These are phyloP conservation scores for Caenorhabditis afra DNA, from an alignment of 2,888 invertebrate genomes.

Conservation along the genomic window DNA sequence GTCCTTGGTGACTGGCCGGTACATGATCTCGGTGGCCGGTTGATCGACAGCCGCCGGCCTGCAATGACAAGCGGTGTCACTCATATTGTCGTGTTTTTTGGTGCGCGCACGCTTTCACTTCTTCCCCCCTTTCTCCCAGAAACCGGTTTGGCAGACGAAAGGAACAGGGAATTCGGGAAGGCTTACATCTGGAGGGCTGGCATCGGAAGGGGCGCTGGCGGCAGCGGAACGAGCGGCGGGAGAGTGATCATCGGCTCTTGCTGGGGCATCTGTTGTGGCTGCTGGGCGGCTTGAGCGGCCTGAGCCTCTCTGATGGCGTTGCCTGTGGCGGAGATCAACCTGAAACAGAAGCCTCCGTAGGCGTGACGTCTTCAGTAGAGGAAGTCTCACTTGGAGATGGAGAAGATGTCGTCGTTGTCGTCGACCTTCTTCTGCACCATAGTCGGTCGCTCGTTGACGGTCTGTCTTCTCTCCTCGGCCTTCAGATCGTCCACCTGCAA, in stretches of 20 bases:
- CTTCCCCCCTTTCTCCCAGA: conserved; percentile 10
- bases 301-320: conserved; percentile 56
- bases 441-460: conserved; percentile 19
- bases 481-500: conserved; percentile 47
- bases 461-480: conserved; percentile 24
- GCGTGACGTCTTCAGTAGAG: neutral
- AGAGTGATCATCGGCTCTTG: conserved; percentile 48
- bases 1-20: conserved; percentile 48
- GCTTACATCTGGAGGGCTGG: conserved; percentile 43
- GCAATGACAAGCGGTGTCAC: conserved; percentile 46
- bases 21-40: conserved; percentile 53
- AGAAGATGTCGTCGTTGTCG: conserved; percentile 53
- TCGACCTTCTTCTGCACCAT: conserved; percentile 30
- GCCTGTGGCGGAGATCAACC: conserved; percentile 57
- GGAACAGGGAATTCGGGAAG: conserved; percentile 18
- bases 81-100: conserved; percentile 13
- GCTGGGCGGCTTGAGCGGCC: conserved; percentile 40
- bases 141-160: conserved; percentile 42
- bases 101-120: conserved; percentile 33
- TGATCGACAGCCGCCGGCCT: conserved; percentile 38
- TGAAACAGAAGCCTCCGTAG: conserved; percentile 18
- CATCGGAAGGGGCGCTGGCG: conserved; percentile 46
- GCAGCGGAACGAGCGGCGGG: conserved; percentile 55
- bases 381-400: conserved; percentile 51
- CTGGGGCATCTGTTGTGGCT: conserved; percentile 48